A percentile compares a stretch with the other conserved stretches of the same genome.
These are phyloP conservation scores for Thalassophryne amazonica DNA, from an alignment of 2,797 vertebrate species.

Conservation along the genomic window DNA sequence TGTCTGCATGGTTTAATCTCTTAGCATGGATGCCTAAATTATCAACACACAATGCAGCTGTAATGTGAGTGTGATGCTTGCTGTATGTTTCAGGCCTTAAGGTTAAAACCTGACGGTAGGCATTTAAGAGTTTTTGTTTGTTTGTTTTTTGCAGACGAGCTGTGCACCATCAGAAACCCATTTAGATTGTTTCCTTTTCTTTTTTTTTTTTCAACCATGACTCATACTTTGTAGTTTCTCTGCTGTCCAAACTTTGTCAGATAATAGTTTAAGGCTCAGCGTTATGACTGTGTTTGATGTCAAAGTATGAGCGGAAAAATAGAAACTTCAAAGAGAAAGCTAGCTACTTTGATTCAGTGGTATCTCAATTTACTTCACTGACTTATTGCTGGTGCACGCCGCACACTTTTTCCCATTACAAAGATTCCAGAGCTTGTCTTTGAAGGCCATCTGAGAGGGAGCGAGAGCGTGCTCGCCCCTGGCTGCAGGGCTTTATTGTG, in stretches of 20 bases:
- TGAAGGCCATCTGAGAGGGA: conserved; percentile 22
- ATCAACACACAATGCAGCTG: too few species aligned
- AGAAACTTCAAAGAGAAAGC: conserved; percentile 75
- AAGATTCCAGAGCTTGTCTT: conserved; percentile 45
- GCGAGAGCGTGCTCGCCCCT: conserved; percentile 2
- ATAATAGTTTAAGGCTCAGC: conserved; percentile 71
- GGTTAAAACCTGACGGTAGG: too few species aligned
- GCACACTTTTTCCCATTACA: conserved; percentile 43
- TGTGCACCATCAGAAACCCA: too few species aligned
- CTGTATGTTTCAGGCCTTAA: too few species aligned
- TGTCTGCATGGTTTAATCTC: too few species aligned
- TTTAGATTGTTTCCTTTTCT: too few species aligned
- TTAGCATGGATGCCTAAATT: too few species aligned
- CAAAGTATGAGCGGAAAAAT: conserved; percentile 70
- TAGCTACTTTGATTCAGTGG: conserved; percentile 65
- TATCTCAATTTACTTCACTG: conserved; percentile 68
- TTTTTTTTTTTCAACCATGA: conserved; percentile 20
- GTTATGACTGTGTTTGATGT: conserved; percentile 73
- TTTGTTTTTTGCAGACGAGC: too few species aligned
- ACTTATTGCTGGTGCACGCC: conserved; percentile 47
- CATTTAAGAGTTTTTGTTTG: too few species aligned
- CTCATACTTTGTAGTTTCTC: conserved; percentile 19
- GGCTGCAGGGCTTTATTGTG: conserved; percentile 27
- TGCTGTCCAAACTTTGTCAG: conserved; percentile 41
- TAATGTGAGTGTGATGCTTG: too few species aligned